These are phyloP conservation scores for Poecilia velifera DNA, from an alignment of 2,797 vertebrate genomes.

Conservation along the genomic window DNA sequence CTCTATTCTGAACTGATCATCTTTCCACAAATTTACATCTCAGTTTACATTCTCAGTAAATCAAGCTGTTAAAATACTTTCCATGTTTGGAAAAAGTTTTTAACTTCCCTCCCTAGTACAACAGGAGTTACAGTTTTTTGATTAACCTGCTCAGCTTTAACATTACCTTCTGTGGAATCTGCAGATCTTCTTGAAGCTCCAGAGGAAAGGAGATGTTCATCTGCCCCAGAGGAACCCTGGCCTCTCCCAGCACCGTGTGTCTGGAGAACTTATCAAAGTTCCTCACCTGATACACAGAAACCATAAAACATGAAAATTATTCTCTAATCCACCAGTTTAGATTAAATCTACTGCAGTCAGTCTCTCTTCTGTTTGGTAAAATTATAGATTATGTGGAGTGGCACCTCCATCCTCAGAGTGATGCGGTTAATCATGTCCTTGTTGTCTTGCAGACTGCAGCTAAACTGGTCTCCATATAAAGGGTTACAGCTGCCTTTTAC, in stretches of 20 bases:
- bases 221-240: slow-evolving; percentile 65
- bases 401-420: slow-evolving; percentile 80
- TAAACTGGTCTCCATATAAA: slow-evolving; percentile 80
- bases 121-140: background rate
- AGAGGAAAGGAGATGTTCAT: slow-evolving; percentile 74
- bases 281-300: slow-evolving; percentile 73
- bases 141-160: background rate
- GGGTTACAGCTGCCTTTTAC: slow-evolving; percentile 78
- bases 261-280: slow-evolving; percentile 84
- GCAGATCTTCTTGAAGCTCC: slow-evolving; percentile 77
- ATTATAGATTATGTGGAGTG: background rate
- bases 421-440: slow-evolving; percentile 51
- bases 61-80: background rate
- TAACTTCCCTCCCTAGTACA: background rate
- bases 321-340: background rate
- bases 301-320: background rate
- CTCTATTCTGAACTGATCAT: too few relatives aligned
- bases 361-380: background rate
- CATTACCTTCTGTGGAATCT: slow-evolving; percentile 73
- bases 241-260: slow-evolving; percentile 78
- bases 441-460: slow-evolving; percentile 68
- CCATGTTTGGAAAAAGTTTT: background rate
- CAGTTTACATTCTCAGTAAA: too few relatives aligned
- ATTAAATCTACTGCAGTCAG: background rate
- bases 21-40: too few relatives aligned